Conservation (phyloP, 2,113 vertebrate species). For the Polypterus senegalus region DNA sequence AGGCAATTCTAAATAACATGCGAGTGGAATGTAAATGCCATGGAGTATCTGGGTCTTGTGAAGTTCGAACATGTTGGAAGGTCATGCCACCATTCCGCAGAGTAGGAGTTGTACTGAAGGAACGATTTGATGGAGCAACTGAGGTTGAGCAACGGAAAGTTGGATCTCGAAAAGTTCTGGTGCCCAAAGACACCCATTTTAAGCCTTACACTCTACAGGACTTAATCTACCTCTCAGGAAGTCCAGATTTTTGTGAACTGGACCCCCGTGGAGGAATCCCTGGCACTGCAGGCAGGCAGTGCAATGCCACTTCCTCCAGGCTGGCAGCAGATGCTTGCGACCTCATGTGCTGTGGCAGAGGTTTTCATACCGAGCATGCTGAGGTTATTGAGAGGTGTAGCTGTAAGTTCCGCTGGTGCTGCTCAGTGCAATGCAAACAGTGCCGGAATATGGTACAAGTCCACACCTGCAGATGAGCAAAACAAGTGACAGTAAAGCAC, state of each 20-base stretch:
- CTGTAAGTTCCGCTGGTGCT: constrained; percentile 60
- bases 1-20: constrained; percentile 61
- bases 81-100: constrained; percentile 52
- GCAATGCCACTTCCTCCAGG: constrained; percentile 43
- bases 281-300: constrained; percentile 43
- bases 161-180: constrained; percentile 35
- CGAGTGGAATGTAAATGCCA: constrained; percentile 59
- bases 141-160: constrained; percentile 33
- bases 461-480: constrained; percentile 40
- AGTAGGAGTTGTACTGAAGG: constrained; percentile 48
- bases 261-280: constrained; percentile 41
- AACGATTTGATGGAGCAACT: constrained; percentile 48
- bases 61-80: constrained; percentile 57
- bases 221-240: constrained; percentile 46
- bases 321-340: constrained; percentile 48
- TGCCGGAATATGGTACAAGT: constrained; percentile 50
- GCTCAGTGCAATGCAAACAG: constrained; percentile 51
- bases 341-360: constrained; percentile 52
- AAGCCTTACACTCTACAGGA: constrained; percentile 51
- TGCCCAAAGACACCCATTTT: constrained; percentile 51
- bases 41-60: constrained; percentile 50
- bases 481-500: no score
- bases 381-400: constrained; percentile 53
- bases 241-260: constrained; percentile 50
- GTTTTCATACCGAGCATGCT: constrained; percentile 39